These are phyloP conservation scores for Pseudorhombus dupliciocellatus DNA, from an alignment of 2,113 vertebrate species.

Conservation along the genomic window DNA sequence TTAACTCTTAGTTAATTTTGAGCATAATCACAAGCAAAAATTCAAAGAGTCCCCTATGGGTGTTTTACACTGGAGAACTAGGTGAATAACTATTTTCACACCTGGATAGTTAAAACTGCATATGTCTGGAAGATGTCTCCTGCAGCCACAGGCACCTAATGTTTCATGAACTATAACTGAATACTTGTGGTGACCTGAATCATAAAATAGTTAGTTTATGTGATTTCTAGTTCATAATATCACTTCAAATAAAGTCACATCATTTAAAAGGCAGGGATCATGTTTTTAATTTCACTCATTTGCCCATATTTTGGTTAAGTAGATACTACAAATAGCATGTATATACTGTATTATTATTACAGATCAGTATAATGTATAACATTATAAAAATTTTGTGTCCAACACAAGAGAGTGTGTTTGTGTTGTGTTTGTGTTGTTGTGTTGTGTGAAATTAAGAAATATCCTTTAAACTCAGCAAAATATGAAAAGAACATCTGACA, in stretches of 20 bases:
- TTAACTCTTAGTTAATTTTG: constrained; percentile 10
- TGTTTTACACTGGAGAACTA: constrained; percentile 7
- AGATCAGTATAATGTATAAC: constrained; percentile 72
- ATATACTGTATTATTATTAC: constrained; percentile 61
- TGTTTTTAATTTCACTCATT: constrained; percentile 33
- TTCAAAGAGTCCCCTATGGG: constrained; percentile 36
- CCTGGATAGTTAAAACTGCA: constrained; percentile 51
- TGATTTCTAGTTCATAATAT: no score
- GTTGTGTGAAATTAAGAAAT: constrained; percentile 25
- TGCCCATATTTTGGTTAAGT: constrained; percentile 43
- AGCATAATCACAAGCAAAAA: constrained; percentile 26
- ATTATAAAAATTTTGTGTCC: constrained; percentile 67
- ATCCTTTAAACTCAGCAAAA: constrained; percentile 16
- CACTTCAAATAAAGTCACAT: constrained; percentile 2
- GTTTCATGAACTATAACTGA: not conserved
- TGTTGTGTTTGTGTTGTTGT: constrained; percentile 19
- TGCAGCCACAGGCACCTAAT: not conserved
- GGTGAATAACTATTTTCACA: constrained; percentile 56
- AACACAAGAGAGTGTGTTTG: constrained; percentile 57
- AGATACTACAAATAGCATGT: constrained; percentile 61
- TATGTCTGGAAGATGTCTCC: constrained; percentile 27
- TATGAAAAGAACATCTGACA: constrained; percentile 17
- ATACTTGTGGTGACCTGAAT: constrained; percentile 13
- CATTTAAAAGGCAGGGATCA: constrained; percentile 6
- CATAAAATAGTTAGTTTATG: not conserved